These are phyloP conservation scores for Microctenopoma lineatum DNA, from an alignment of 2,797 vertebrate genomes.

Conservation along the genomic window DNA sequence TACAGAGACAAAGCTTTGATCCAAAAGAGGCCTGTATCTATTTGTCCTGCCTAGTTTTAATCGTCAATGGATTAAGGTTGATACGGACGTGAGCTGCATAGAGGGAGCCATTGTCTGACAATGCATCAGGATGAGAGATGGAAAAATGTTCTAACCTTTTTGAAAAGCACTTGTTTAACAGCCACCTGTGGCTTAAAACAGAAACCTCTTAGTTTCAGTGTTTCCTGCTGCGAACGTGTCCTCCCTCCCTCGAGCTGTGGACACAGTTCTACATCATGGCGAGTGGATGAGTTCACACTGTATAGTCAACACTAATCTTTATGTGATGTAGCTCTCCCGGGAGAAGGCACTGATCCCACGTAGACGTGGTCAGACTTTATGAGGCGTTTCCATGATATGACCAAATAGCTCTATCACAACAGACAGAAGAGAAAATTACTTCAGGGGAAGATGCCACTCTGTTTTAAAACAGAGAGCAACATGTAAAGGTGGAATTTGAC, in stretches of 20 bases:
- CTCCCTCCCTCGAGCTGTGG: not conserved
- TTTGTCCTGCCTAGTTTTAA: conserved; percentile 10
- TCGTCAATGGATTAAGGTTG: not conserved
- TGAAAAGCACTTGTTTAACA: conserved; percentile 41
- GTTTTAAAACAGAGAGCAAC: conserved; percentile 34
- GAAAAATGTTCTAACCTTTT: conserved; percentile 51
- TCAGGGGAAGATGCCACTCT: conserved; percentile 26
- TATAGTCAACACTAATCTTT: not conserved
- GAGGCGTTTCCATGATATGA: conserved; percentile 8
- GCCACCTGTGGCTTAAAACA: conserved; percentile 34
- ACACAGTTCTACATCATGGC: conserved; percentile 10
- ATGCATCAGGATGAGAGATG: conserved; percentile 25
- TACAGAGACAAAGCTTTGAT: not conserved
- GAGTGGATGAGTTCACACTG: not conserved
- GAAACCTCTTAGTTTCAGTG: conserved; percentile 30
- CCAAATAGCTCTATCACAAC: conserved; percentile 4
- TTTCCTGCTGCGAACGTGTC: conserved; percentile 25
- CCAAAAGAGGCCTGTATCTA: not conserved
- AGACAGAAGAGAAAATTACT: conserved; percentile 12
- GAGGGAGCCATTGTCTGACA: conserved; percentile 13
- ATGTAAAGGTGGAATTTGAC: conserved; percentile 49
- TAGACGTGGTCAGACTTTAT: not conserved
- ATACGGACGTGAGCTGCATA: not conserved
- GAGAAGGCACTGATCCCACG: not conserved
- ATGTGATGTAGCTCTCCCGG: not conserved